phyloP scores from a whole-genome alignment of 2,888 invertebrate genomes.

The Tinea semifulvella region DNA sequence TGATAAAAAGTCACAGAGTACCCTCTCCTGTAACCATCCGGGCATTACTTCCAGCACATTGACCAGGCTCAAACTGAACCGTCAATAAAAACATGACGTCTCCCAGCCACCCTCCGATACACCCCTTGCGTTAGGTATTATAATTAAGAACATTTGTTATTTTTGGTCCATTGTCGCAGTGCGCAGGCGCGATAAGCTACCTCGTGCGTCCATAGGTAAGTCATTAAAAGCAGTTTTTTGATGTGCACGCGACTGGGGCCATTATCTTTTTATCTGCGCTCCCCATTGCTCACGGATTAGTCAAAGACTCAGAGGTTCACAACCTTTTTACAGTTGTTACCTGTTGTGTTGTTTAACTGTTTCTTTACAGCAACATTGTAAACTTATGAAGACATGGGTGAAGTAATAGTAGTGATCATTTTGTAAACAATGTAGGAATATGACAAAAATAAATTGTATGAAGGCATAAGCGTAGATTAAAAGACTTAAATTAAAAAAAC shows the following conservation, averaged over 20 bases:
- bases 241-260: conserved; percentile 60
- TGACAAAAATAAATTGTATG: too few species aligned
- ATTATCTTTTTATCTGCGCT: conserved; percentile 66
- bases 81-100: conserved; percentile 48
- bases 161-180: conserved; percentile 26
- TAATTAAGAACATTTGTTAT: conserved; percentile 63
- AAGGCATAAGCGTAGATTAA: too few species aligned
- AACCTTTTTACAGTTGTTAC: conserved; percentile 24
- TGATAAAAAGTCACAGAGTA: neutral
- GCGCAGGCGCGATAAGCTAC: conserved; percentile 64
- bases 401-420: too few species aligned
- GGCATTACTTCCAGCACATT: conserved; percentile 53
- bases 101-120: conserved; percentile 29
- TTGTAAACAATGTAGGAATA: too few species aligned
- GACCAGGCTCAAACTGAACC: conserved; percentile 47
- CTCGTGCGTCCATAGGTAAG: conserved; percentile 44
- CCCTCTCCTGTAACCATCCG: conserved; percentile 5
- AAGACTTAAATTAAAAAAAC: too few species aligned
- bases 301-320: conserved; percentile 32
- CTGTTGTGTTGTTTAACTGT: too few species aligned
- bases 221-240: conserved; percentile 53
- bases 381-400: too few species aligned
- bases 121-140: conserved; percentile 53
- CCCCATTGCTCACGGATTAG: conserved; percentile 58
- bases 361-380: too few species aligned